These are phyloP conservation scores for Dicyrtomina minuta DNA, from an alignment of 2,888 invertebrate species.

Conservation along the genomic window DNA sequence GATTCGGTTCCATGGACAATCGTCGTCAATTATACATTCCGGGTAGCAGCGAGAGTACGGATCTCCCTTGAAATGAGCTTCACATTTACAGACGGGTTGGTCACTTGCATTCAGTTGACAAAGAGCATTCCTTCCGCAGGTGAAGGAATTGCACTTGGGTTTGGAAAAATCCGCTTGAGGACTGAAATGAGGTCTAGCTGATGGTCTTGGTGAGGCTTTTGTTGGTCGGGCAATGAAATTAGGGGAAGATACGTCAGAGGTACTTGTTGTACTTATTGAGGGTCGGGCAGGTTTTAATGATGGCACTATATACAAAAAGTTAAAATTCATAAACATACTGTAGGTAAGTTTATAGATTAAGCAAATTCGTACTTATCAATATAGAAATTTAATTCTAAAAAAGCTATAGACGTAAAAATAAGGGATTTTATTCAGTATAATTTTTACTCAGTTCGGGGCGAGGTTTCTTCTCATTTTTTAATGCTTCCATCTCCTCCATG, in stretches of 20 bases:
- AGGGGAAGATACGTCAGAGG: too few species aligned
- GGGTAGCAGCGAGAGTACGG: constrained; percentile 20
- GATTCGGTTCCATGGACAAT: constrained; percentile 18
- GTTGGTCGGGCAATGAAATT: too few species aligned
- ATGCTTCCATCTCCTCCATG: too few species aligned
- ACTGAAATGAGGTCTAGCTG: neutral
- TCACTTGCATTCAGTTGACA: constrained; percentile 11
- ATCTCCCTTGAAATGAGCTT: constrained; percentile 25
- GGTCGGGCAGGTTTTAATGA: neutral
- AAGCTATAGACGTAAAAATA: too few species aligned
- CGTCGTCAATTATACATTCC: constrained; percentile 13
- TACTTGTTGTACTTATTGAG: neutral
- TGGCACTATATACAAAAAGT: too few species aligned
- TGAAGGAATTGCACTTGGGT: constrained; percentile 11
- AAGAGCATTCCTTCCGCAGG: constrained; percentile 20
- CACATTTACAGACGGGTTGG: constrained; percentile 16
- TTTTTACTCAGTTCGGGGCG: too few species aligned
- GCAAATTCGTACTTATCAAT: too few species aligned
- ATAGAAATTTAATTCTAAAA: too few species aligned
- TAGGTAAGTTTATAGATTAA: too few species aligned
- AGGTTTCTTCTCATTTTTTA: too few species aligned
- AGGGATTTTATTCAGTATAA: too few species aligned
- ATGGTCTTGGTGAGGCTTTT: neutral
- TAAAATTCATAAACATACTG: too few species aligned
- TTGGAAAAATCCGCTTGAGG: neutral